Evolutionary conservation across 2,113 vertebrate genomes (phyloP), one percentile per base, ranked within the genome.

Genomic region (Glareola pratincola): DNA sequence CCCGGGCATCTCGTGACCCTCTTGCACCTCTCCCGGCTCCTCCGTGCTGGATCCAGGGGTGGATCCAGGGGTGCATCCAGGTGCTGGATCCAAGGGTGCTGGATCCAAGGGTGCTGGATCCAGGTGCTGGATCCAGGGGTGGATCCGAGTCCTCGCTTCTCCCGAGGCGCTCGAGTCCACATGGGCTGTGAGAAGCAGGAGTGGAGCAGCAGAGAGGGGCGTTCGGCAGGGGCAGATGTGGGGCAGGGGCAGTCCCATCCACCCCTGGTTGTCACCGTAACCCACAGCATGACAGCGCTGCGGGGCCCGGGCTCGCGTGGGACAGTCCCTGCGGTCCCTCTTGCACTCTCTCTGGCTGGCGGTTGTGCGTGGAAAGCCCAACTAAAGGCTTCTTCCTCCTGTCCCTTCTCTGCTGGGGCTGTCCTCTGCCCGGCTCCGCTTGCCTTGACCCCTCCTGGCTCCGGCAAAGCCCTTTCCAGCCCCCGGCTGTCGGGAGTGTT

Each of bases 141-240:
- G 13, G 8, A 3, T 37, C 62, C 0, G 1, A 15, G 24, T 15
- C 64, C 48, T 56, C 1, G 0, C n/a, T 12, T 4, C 54, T 62
- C 23, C 54, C 0, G 1, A 22, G 47, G 4, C 9, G 20, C 37
- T 62, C 10, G 5, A 8, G 13, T 21, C n/a, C 34, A 10, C 1
- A 3, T 8, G 6, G 63, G 2, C 3, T 4, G 51, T 4, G 75
- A n/a, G n/a, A 10, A 51, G 56, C 14, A 2, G 26, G 36, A 56
- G 53, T 48, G 76, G 66, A 73, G 32, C 57, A 12, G 64, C 59
- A 14, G 60, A 9, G 30, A 6, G 80, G 7, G 71, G 53, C 4
- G 0, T 50, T 39, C 4, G 48, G 10, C 8, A 36, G 57, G 41
- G 30, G 5, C n/a, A 37, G 59, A 19, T 1, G 13, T 21, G 59